Percentiles rank a stretch among this genome's conserved stretches.
Evolutionary conservation across 2,888 invertebrate genomes (phyloP).

Genomic region (Laspeyria flexula): DNA sequence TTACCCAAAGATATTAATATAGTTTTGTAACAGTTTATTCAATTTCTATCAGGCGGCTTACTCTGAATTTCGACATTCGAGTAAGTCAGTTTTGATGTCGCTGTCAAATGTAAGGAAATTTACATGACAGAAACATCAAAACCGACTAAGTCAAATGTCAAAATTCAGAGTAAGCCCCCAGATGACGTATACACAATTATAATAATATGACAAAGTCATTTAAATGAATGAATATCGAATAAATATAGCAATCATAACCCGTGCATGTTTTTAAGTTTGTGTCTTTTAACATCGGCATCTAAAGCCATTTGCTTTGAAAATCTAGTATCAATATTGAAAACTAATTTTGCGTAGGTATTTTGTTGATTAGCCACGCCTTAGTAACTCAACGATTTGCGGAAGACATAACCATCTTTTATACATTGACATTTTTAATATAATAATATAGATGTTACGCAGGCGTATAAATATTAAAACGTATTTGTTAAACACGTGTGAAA

Average conservation of each 20-base stretch:
- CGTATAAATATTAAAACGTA: conserved; percentile 10
- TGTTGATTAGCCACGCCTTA: conserved; percentile 1
- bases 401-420: conserved; percentile 8
- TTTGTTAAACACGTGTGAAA: conserved; percentile 12
- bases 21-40: conserved; percentile 2
- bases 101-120: no score
- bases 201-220: no score
- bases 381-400: conserved; percentile 9
- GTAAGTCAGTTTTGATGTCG: no score
- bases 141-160: not conserved
- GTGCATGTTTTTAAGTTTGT: no score
- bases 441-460: conserved; percentile 7
- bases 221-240: no score
- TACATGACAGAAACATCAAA: no score
- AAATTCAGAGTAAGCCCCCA: not conserved
- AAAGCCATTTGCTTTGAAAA: no score
- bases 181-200: not conserved
- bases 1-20: conserved; percentile 19
- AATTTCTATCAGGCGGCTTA: no score
- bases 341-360: not conserved
- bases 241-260: no score
- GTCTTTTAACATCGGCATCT: no score
- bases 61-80: no score
- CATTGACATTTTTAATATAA: conserved; percentile 8
- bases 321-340: not conserved